Evolutionary conservation across 2,888 invertebrate species (phyloP), one percentile per base, ranked within the genome.

Genomic region (Netelia virgata): DNA sequence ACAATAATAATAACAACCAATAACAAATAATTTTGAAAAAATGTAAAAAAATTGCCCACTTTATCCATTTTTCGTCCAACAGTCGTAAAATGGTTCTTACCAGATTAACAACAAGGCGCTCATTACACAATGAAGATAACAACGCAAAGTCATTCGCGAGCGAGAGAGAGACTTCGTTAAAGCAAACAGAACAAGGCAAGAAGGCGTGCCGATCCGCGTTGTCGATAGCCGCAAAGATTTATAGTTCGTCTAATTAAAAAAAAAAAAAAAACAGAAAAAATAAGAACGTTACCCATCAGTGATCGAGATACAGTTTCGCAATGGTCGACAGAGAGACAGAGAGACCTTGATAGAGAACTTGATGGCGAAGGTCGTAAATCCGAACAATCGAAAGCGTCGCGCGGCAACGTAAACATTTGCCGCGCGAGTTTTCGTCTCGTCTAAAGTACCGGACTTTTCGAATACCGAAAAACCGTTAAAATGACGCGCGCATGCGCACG

Each of bases 331-430:
- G 28, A 28, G 28, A 28, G 28, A 28, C 3, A 28, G 28, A 28
- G 5, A 50, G 83, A 76, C 90, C 90, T 91, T 91, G 90, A 89
- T 90, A 89, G 86, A 90, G 90, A 91, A 91, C 90, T 90, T 90
- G 87, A 70, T 28, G 2, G 66, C 68, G 59, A 76, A 82, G 80
- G 72, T 73, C 70, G 41, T 57, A 11, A 47, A n/a, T 18, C 43
- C 11, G 43, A 2, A 43, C 5, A 36, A 53, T 53, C 18, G 18
- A 55, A 11, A 28, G 2, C 28, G 28, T 23, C 28, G 3, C 28
- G 3, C 1, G 28, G 2, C 3, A 28, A 28, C 28, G 28, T 5
- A 28, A 28, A 18, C 47, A 20, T 41, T 64, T 72, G 8, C 11
- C 57, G 41, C 14, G 11, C 68, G 53, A 41, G 6, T 11, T 55